Evolutionary conservation across 2,113 vertebrate species (phyloP), one percentile per base, ranked within the genome.

Genomic region (Microcebus ravelobensis): DNA sequence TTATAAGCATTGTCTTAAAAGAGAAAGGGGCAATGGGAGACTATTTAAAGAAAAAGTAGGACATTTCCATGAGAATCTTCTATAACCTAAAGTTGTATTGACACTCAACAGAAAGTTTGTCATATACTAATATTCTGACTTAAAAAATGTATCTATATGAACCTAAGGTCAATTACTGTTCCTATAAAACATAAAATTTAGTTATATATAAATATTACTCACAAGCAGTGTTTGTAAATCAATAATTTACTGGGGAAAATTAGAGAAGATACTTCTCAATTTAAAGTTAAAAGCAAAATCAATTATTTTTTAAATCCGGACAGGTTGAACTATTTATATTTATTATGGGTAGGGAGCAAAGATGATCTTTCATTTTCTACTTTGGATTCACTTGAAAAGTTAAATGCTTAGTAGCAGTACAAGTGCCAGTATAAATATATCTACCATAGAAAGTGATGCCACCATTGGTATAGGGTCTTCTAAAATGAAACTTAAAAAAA

Each of bases 251-350:
- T 93, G 57, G 25, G 25, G 73, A 91, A 52, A 93, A 90, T 52
- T 77, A 84, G 31, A 67, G 39, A 57, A 4, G 34, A 36, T 87
- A 21, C 12, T 77, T 45, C 5, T 36, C 29, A 55, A 34, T 83
- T 91, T 90, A 48, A 96, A 76, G 36, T 63, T 76, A 83, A 96
- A 95, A 73, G 20, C 74, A 90, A 90, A 97, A 81, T 82, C 27
- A 12, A 31, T 31, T 27, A 65, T 29, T 81, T 86, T 29, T 39
- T 63, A 73, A 86, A 61, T 61, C 42, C 65, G 50, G 57, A 81
- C 31, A 83, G 23, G 7, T 10, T 36, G 18, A 92, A 48, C n/a
- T 50, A 25, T 45, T 48, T 55, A 25, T 90, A 31, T 71, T 90
- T 70, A 42, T 70, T n/a, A 36, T 25, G 27, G 11, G 27, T 71